Base-by-base conservation (phyloP, 1,140 invertebrate species). In the Matsumurasca onukii region DNA sequence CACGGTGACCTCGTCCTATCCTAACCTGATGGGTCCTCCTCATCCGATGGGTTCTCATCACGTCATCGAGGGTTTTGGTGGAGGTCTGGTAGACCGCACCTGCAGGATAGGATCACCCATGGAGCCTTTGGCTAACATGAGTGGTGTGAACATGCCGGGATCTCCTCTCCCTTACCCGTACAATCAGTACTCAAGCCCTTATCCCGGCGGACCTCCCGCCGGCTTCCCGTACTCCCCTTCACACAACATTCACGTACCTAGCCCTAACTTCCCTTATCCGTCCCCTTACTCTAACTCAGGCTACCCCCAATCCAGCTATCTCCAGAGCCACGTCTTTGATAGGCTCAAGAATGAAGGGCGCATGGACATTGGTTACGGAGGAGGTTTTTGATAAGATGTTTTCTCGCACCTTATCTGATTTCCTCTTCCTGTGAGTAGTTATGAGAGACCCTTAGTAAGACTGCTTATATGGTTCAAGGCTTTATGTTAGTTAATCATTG, bases 351-450 rank as follows among this genome's bases (percentile, higher is more conserved):
- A 78, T 63, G 78, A 80, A 63, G n/a, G n/a, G n/a, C 75, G 80
- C 29, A 82, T 82, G 80, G 82, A 82, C 69, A 77, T 82, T 69
- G 77, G 79, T 22, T 83, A 83, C 74, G 84, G 83, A 72, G 84
- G 83, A 72, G 81, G 82, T 68, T 86, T 85, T 77, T 86, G 82
- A 84, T 83, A 72, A 70, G 57, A 55, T n/a, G n/a, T n/a, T n/a
- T n/a, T n/a, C n/a, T n/a, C n/a, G n/a, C n/a, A n/a, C n/a, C n/a
- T n/a, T n/a, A n/a, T n/a, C n/a, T n/a, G n/a, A n/a, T n/a, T 59
- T 57, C 39, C 45, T 66, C 39, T 67, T 3, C 31, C 52, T 61
- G 49, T 61, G 24, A 24, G 57, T 68, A 61, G 52, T 68, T 68
- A 45, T 17, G 62, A 67, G 3, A 67, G 55, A 48, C 66, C 66